These are phyloP conservation scores for Patella pellucida DNA, from an alignment of 2,888 invertebrate genomes.

Conservation along the genomic window DNA sequence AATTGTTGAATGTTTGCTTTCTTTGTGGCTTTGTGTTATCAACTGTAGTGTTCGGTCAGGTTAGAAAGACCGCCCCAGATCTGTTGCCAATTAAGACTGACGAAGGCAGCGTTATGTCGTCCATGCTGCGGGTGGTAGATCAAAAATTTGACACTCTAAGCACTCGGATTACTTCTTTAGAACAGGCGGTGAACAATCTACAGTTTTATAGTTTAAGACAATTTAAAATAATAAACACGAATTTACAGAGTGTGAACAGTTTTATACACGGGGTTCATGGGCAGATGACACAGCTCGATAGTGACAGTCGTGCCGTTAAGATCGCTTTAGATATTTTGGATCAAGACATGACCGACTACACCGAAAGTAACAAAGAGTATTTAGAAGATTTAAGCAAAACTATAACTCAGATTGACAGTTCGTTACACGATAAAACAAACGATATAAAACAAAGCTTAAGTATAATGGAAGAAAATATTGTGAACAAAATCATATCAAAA, in stretches of 20 bases:
- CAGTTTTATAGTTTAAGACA: conserved; percentile 60
- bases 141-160: conserved; percentile 57
- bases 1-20: no score
- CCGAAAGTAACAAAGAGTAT: conserved; percentile 43
- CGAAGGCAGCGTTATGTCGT: conserved; percentile 49
- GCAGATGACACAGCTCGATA: conserved; percentile 45
- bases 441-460: conserved; percentile 17
- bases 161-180: conserved; percentile 48
- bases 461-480: conserved; percentile 13
- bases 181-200: conserved; percentile 52
- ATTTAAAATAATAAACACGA: conserved; percentile 53
- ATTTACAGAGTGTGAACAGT: conserved; percentile 46
- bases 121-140: conserved; percentile 56
- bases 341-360: conserved; percentile 45
- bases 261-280: conserved; percentile 42
- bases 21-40: no score
- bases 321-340: conserved; percentile 40
- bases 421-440: background rate
- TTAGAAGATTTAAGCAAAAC: conserved; percentile 47
- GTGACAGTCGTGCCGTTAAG: conserved; percentile 38
- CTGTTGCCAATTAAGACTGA: background rate
- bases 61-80: background rate
- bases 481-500: conserved; percentile 12
- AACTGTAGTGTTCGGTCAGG: no score
- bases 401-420: background rate